phyloP scores from a whole-genome alignment of 2,797 vertebrate species.

The Pogonophryne albipinna region DNA sequence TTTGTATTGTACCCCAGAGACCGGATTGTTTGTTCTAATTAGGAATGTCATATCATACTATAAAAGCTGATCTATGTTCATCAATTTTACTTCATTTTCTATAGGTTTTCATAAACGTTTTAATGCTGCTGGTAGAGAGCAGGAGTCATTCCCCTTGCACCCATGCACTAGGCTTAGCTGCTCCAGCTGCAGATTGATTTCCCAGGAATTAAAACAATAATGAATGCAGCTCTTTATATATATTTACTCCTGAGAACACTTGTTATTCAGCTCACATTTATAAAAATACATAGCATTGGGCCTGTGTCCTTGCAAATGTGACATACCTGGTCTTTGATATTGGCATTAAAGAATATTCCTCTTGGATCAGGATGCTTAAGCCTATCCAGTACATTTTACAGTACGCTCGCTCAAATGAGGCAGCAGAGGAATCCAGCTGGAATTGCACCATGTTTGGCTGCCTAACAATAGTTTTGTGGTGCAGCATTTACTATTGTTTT shows the following conservation, averaged over 20 bases:
- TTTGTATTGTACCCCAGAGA: constrained; percentile 7
- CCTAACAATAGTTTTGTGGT: constrained; percentile 28
- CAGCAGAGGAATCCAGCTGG: constrained; percentile 19
- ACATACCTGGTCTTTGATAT: constrained; percentile 13
- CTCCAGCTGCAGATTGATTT: constrained; percentile 22
- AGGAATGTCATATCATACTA: background rate
- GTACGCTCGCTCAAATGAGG: constrained; percentile 17
- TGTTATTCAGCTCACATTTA: constrained; percentile 48
- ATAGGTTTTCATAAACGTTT: background rate
- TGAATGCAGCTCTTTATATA: constrained; percentile 37
- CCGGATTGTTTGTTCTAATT: background rate
- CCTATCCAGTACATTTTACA: background rate
- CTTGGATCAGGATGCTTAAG: constrained; percentile 6
- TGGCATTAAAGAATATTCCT: constrained; percentile 2
- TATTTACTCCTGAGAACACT: constrained; percentile 40
- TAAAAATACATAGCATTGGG: constrained; percentile 32
- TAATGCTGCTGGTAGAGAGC: background rate
- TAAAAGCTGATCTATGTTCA: background rate
- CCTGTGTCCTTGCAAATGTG: constrained; percentile 5
- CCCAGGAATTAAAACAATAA: constrained; percentile 48
- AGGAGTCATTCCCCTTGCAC: constrained; percentile 22
- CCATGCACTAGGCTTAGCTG: constrained; percentile 7
- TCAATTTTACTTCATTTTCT: background rate
- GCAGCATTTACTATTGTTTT: constrained; percentile 35
- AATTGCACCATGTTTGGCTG: constrained; percentile 45